Evolutionary conservation across 1,140 invertebrate genomes (phyloP).

Genomic region (Apis mellifera): Amel_HAv3.1 CM009931.2:18202501-18203000

Average conservation of each 20-base stretch:
- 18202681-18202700: conserved; percentile 25
- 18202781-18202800: not conserved
- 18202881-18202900: not conserved
- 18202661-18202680: conserved; percentile 19
- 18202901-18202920: not conserved
- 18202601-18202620: not conserved
- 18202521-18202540: not conserved
- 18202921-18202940: not conserved
- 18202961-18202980: not conserved
- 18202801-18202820: not conserved
- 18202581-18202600: not conserved
- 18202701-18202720: conserved; percentile 69
- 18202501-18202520: not conserved
- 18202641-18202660: not conserved
- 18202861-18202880: too few relatives aligned
- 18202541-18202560: not conserved
- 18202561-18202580: too few relatives aligned
- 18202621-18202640: not conserved
- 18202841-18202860: too few relatives aligned
- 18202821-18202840: not conserved
- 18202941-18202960: conserved; percentile 1
- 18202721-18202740: conserved; percentile 61
- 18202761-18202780: conserved; percentile 5
- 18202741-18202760: conserved; percentile 58
- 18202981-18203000: not conserved